Evolutionary conservation across 2,888 invertebrate species (phyloP).

Genomic region (Leptinotarsa tumamoca): DNA sequence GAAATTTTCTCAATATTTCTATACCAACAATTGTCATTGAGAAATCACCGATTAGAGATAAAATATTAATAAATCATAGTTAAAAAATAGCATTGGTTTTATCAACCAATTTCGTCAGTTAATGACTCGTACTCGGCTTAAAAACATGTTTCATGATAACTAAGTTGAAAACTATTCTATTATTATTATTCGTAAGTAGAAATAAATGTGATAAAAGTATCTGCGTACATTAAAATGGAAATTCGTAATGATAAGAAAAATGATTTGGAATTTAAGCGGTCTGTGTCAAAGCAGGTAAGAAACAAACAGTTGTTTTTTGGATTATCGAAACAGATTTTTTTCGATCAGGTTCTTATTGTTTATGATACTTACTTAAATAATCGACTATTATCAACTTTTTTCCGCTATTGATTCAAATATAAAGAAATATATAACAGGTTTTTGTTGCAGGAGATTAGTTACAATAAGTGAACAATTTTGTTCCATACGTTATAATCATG

Average conservation of each 20-base stretch:
- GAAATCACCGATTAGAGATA: background rate
- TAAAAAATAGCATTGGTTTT: background rate
- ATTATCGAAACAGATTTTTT: background rate
- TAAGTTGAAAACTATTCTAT: background rate
- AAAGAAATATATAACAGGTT: too few species aligned
- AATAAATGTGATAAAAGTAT: background rate
- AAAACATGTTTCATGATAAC: background rate
- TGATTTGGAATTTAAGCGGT: background rate
- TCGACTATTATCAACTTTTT: too few species aligned
- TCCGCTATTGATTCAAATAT: too few species aligned
- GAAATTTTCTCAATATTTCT: too few species aligned
- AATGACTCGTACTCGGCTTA: background rate
- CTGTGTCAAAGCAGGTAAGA: background rate
- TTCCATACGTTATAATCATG: too few species aligned
- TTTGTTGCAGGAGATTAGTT: too few species aligned
- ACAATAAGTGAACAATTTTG: too few species aligned
- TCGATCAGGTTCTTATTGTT: background rate
- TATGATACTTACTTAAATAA: too few species aligned
- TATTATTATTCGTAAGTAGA: background rate
- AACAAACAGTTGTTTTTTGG: too few species aligned
- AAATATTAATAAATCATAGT: background rate
- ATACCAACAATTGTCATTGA: too few species aligned
- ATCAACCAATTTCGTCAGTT: slow-evolving; percentile 5
- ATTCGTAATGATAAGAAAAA: background rate
- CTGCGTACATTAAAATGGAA: background rate